These are phyloP conservation scores for Trogon surrucura DNA, from an alignment of 2,113 vertebrate genomes.

Conservation along the genomic window DNA sequence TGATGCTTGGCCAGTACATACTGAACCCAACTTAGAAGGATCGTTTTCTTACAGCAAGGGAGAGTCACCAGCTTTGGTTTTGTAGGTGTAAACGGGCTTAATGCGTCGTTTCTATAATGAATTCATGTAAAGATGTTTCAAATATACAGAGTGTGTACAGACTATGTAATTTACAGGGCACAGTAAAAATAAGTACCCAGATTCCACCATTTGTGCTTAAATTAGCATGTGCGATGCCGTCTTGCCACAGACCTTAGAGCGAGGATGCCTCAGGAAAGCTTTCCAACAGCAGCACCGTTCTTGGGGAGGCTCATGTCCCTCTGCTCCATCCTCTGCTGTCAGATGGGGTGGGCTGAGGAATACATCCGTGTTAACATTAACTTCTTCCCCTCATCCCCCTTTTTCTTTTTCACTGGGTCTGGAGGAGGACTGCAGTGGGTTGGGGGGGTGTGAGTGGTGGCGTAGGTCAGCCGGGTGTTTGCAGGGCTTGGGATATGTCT, in stretches of 20 bases:
- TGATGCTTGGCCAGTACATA: neutral
- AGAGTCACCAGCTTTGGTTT: neutral
- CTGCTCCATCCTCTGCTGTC: neutral
- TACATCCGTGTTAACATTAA: neutral
- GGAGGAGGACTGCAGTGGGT: neutral
- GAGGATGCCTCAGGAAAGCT: neutral
- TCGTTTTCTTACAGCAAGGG: neutral
- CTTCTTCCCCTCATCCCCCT: neutral
- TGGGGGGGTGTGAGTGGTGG: neutral
- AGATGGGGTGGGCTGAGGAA: neutral
- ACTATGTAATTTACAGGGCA: neutral
- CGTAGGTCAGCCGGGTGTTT: neutral
- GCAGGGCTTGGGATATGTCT: neutral
- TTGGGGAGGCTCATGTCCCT: accelerated
- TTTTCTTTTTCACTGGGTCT: neutral
- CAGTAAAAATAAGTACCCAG: neutral
- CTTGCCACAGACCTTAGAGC: neutral
- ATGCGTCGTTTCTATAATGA: neutral
- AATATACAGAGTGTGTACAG: neutral
- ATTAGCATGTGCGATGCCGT: neutral
- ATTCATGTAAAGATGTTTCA: neutral
- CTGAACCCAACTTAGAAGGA: neutral
- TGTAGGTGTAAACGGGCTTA: neutral
- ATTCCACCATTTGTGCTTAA: neutral
- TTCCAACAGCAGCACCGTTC: accelerated